Evolutionary conservation across 2,888 invertebrate species (phyloP), one percentile per base, ranked within the genome.

Genomic region (Nemotelus pantherinus): DNA sequence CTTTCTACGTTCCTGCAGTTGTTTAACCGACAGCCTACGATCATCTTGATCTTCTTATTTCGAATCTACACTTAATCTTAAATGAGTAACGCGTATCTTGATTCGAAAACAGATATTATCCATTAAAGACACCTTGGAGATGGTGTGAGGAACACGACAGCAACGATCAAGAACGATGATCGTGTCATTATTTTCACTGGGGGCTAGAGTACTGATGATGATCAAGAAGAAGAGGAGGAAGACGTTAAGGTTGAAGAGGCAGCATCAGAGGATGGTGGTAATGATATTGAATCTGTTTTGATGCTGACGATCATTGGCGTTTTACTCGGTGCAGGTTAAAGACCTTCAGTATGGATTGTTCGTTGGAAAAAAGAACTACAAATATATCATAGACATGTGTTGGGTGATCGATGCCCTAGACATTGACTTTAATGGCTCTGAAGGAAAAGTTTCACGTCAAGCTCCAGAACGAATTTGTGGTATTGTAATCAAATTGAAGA

Each of bases 121-220:
- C 76, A 79, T 79, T 79, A 79, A 77, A 76, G 60, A 65, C 77
- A 77, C 77, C 77, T 71, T 71, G 67, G 55, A 47, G 63, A 77
- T 77, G 79, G 77, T 79, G 79, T 77, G 79, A 79, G 64, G 70
- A 70, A 70, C 60, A 72, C 72, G 72, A 70, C 70, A 70, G 70
- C 70, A 10, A 53, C 70, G 70, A 70, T 70, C 70, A 70, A 70
- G 70, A 47, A 41, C 70, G 41, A 70, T 70, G 55, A 70, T 70
- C 70, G 70, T 70, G 55, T 70, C 70, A 70, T 70, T 70, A 70
- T 70, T 70, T 70, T 70, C 70, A 41, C 55, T 47, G 65, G 47
- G 47, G 47, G 67, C 47, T 9, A 65, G 47, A 47, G n/a, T 65
- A 25, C n/a, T 10, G 9, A 25, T 58, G 58, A 58, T 6, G 53